A percentile compares a stretch with the other conserved stretches of the same genome.
Evolutionary conservation across 2,888 invertebrate genomes (phyloP).

Genomic region (Polyommatus icarus): DNA sequence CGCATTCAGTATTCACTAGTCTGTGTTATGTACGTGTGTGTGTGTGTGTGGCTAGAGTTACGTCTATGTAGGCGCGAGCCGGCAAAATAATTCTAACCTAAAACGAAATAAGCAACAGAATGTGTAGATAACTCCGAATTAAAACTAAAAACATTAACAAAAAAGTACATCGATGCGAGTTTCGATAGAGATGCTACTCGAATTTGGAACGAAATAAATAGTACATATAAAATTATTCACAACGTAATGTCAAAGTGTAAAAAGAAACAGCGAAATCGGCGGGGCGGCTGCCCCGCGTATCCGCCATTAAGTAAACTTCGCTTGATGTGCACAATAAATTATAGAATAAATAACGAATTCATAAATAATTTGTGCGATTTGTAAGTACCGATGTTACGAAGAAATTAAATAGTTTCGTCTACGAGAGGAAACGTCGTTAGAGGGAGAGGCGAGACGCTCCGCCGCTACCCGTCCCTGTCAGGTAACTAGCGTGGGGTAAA

Average conservation of each 20-base stretch:
- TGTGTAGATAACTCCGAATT: conserved; percentile 52
- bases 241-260: conserved; percentile 43
- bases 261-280: conserved; percentile 40
- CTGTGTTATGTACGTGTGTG: background rate
- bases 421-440: conserved; percentile 30
- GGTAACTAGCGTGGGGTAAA: conserved; percentile 64
- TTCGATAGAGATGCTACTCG: conserved; percentile 58
- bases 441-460: conserved; percentile 29
- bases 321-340: conserved; percentile 57
- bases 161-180: conserved; percentile 66
- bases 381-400: conserved; percentile 66
- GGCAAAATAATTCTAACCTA: conserved; percentile 39
- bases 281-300: conserved; percentile 43
- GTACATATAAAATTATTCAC: conserved; percentile 42
- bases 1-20: conserved; percentile 27
- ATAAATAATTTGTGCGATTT: conserved; percentile 65
- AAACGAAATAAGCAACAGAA: conserved; percentile 64
- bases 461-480: conserved; percentile 35
- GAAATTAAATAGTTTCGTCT: conserved; percentile 35
- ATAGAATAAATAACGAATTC: conserved; percentile 62
- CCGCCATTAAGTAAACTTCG: conserved; percentile 72
- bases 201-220: conserved; percentile 45
- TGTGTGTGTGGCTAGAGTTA: conserved; percentile 5
- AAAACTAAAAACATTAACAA: conserved; percentile 69
- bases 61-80: conserved; percentile 20